Evolutionary conservation across 2,888 invertebrate species (phyloP).

Genomic region (Rotaria macrura): DNA sequence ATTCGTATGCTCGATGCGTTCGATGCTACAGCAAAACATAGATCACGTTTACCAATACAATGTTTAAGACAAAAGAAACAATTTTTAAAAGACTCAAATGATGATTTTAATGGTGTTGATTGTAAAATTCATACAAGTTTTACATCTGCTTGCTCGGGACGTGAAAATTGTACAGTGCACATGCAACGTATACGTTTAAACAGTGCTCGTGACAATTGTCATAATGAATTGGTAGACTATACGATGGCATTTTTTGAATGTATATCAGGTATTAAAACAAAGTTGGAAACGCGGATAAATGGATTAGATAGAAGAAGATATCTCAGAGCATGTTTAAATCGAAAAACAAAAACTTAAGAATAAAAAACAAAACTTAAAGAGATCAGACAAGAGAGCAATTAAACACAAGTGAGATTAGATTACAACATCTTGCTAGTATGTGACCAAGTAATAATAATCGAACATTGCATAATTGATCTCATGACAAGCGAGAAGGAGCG

Average conservation of each 20-base stretch:
- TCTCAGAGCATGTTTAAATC: not conserved
- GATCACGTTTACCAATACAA: not conserved
- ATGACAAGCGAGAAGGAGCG: not conserved
- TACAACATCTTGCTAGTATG: not conserved
- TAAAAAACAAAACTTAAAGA: not conserved
- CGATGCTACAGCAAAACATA: not conserved
- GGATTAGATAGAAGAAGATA: not conserved
- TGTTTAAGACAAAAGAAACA: not conserved
- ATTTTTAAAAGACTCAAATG: not conserved
- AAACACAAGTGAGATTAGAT: not conserved
- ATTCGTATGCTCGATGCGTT: slow-evolving; percentile 2
- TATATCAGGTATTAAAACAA: slow-evolving; percentile 18
- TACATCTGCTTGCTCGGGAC: slow-evolving; percentile 30
- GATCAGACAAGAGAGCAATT: slow-evolving; percentile 3
- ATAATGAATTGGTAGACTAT: slow-evolving; percentile 22
- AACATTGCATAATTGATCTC: not conserved
- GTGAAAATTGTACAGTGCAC: slow-evolving; percentile 29
- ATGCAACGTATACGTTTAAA: slow-evolving; percentile 27
- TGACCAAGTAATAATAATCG: not conserved
- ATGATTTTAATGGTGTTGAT: not conserved
- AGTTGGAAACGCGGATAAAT: not conserved
- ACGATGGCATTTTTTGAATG: slow-evolving; percentile 31
- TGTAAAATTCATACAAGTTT: slow-evolving; percentile 32
- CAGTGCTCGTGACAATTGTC: slow-evolving; percentile 18
- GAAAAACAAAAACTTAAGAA: not conserved